Conservation (phyloP, 2,113 vertebrate species). For the Orycteropus afer region DNA sequence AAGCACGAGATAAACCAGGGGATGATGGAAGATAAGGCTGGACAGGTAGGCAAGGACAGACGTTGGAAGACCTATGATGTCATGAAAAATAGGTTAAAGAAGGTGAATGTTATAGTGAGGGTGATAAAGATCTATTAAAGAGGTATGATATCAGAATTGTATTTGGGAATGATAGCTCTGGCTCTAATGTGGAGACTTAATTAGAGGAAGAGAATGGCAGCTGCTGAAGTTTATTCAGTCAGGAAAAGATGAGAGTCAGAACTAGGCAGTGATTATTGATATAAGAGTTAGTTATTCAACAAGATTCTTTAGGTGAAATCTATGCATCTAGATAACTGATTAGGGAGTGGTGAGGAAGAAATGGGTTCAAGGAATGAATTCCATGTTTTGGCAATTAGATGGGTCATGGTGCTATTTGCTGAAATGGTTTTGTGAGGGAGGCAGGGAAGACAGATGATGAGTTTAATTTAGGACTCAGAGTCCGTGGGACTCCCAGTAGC, state of each 20-base stretch:
- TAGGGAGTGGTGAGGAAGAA: neutral
- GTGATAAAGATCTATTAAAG: neutral
- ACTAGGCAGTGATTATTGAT: neutral
- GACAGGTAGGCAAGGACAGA: neutral
- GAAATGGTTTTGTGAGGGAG: neutral
- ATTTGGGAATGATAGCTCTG: neutral
- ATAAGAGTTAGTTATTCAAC: neutral
- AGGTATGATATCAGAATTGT: neutral
- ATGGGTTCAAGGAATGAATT: neutral
- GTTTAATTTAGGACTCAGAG: neutral
- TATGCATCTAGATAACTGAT: neutral
- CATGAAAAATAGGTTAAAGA: neutral
- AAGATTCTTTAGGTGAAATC: neutral
- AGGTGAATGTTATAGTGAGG: neutral
- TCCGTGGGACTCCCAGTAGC: neutral
- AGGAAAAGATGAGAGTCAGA: neutral
- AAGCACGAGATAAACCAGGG: neutral
- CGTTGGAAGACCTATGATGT: neutral
- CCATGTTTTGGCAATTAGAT: neutral
- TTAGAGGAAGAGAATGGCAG: neutral
- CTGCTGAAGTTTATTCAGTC: neutral
- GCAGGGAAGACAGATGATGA: neutral
- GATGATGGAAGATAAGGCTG: neutral
- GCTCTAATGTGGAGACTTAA: neutral
- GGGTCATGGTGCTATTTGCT: too few species aligned